These are phyloP conservation scores for Rhipidura dahli DNA, from an alignment of 2,113 vertebrate species.

Conservation along the genomic window DNA sequence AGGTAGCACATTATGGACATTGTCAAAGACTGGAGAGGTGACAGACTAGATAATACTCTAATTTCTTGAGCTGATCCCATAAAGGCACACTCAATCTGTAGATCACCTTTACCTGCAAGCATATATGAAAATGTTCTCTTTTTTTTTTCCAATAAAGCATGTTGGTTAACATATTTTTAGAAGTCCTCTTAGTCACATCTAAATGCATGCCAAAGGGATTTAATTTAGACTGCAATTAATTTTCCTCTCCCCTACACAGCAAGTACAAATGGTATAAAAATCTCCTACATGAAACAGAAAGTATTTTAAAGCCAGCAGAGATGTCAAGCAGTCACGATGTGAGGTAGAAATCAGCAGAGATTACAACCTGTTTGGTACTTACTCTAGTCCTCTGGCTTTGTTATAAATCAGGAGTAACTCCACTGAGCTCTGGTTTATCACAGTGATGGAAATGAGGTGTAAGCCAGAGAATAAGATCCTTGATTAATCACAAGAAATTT, in stretches of 20 bases:
- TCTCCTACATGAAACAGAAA: neutral
- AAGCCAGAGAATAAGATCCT: neutral
- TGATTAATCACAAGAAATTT: neutral
- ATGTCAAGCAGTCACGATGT: constrained; percentile 1
- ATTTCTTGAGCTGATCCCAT: neutral
- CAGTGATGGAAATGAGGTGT: neutral
- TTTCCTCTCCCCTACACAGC: neutral
- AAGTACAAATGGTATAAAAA: constrained; percentile 16
- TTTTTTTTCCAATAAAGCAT: neutral
- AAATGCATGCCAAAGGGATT: neutral
- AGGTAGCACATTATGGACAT: neutral
- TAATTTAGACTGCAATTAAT: constrained; percentile 21
- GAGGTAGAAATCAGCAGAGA: neutral
- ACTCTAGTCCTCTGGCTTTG: neutral
- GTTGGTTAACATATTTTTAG: constrained; percentile 21
- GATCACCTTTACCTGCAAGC: neutral
- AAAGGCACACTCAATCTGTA: neutral
- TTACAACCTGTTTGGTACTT: neutral
- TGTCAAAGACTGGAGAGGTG: neutral
- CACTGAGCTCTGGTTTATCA: neutral
- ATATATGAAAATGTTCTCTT: neutral
- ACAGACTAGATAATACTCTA: neutral
- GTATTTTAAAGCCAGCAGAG: neutral
- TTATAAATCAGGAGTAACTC: neutral
- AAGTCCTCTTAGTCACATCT: constrained; percentile 27